These are phyloP conservation scores for Neodiprion lecontei DNA, from an alignment of 1,140 invertebrate species.

Conservation along the genomic window DNA sequence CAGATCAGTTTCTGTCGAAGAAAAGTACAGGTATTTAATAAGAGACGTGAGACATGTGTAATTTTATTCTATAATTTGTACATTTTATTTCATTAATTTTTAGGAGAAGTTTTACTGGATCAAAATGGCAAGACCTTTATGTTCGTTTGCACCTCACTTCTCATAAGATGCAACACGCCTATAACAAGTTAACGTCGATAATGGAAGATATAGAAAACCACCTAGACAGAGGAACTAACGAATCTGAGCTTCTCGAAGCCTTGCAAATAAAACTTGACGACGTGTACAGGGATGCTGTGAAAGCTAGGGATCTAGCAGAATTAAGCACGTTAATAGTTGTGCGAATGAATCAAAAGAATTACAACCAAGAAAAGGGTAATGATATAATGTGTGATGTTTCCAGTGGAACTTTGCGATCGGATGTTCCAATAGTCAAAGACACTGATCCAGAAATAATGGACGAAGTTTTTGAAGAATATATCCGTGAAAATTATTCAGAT, in stretches of 20 bases:
- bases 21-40: slow-evolving; percentile 36
- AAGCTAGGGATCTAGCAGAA: slow-evolving; percentile 49
- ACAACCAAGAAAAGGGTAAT: background rate
- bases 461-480: slow-evolving; percentile 59
- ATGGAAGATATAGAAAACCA: slow-evolving; percentile 45
- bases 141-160: slow-evolving; percentile 51
- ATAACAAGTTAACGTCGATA: slow-evolving; percentile 41
- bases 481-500: slow-evolving; percentile 53
- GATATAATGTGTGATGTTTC: background rate
- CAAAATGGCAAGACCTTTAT: slow-evolving; percentile 53
- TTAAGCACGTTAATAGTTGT: slow-evolving; percentile 46
- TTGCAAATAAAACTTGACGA: slow-evolving; percentile 42
- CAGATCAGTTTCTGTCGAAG: slow-evolving; percentile 33
- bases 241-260: slow-evolving; percentile 30
- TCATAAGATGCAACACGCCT: slow-evolving; percentile 48
- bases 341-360: slow-evolving; percentile 29
- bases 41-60: slow-evolving; percentile 8
- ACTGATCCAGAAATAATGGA: slow-evolving; percentile 51
- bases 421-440: slow-evolving; percentile 38
- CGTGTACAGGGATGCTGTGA: slow-evolving; percentile 46
- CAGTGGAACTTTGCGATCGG: background rate
- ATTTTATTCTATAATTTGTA: slow-evolving; percentile 19
- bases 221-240: slow-evolving; percentile 26
- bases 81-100: slow-evolving; percentile 19
- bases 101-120: slow-evolving; percentile 31